Evolutionary conservation across 2,113 vertebrate genomes (phyloP).

Genomic region (Verasper variegatus): DNA sequence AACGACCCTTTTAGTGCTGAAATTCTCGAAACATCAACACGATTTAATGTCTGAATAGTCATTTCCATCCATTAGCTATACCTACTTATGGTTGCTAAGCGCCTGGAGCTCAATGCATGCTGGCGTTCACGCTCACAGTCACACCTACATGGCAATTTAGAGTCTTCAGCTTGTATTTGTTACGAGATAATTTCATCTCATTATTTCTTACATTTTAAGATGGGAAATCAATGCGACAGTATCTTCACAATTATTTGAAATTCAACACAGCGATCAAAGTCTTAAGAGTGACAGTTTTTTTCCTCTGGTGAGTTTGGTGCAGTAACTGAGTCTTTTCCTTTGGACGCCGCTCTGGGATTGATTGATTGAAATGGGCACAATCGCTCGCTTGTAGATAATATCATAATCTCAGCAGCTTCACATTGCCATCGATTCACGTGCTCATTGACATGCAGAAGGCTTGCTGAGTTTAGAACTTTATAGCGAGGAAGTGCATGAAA

Average conservation of each 20-base stretch:
- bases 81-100: not conserved
- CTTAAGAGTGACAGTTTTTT: not conserved
- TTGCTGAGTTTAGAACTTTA: conserved; percentile 21
- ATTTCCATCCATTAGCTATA: not conserved
- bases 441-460: conserved; percentile 49
- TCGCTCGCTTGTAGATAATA: conserved; percentile 43
- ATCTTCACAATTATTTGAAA: conserved; percentile 8
- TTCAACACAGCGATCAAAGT: not conserved
- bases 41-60: not conserved
- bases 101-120: no score
- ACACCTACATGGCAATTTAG: not conserved
- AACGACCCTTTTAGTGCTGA: not conserved
- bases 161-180: not conserved
- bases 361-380: conserved; percentile 42
- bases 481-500: conserved; percentile 22
- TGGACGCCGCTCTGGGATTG: conserved; percentile 35
- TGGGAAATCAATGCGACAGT: conserved; percentile 10
- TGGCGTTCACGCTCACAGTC: not conserved
- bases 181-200: not conserved
- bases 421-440: conserved; percentile 39
- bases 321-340: conserved; percentile 50
- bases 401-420: conserved; percentile 43
- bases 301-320: conserved; percentile 3
- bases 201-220: not conserved
- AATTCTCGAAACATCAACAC: not conserved